phyloP scores from a whole-genome alignment of 2,888 invertebrate genomes.

The Rotaria magnacalcarata region DNA sequence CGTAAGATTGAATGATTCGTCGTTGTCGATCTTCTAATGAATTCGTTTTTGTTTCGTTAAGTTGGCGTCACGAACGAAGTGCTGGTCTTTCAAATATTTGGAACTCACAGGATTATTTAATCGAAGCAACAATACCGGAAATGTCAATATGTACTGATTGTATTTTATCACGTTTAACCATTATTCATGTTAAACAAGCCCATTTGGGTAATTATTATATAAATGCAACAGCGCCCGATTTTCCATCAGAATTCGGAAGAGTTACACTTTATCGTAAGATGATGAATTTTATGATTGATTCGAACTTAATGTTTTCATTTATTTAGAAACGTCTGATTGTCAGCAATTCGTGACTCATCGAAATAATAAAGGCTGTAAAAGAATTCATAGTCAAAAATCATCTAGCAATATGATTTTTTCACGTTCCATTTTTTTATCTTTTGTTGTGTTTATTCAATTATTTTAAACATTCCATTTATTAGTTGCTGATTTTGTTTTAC shows the following conservation, averaged over 20 bases:
- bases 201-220: constrained; percentile 31
- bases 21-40: no score
- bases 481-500: not conserved
- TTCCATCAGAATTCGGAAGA: constrained; percentile 36
- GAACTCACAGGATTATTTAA: constrained; percentile 23
- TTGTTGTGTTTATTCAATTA: not conserved
- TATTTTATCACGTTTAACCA: constrained; percentile 36
- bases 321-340: constrained; percentile 45
- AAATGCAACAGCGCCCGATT: not conserved
- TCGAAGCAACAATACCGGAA: constrained; percentile 40
- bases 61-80: not conserved
- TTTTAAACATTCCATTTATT: constrained; percentile 3
- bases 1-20: not conserved
- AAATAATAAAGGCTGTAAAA: constrained; percentile 44
- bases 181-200: constrained; percentile 14
- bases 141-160: constrained; percentile 34
- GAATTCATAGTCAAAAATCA: not conserved
- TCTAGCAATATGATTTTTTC: constrained; percentile 19
- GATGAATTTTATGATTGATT: not conserved
- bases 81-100: not conserved
- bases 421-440: not conserved
- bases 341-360: constrained; percentile 45
- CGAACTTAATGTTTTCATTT: not conserved
- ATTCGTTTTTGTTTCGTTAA: not conserved
- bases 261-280: constrained; percentile 43